These are phyloP conservation scores for Dasysyrphus albostriatus DNA, from an alignment of 2,888 invertebrate species.

Conservation along the genomic window DNA sequence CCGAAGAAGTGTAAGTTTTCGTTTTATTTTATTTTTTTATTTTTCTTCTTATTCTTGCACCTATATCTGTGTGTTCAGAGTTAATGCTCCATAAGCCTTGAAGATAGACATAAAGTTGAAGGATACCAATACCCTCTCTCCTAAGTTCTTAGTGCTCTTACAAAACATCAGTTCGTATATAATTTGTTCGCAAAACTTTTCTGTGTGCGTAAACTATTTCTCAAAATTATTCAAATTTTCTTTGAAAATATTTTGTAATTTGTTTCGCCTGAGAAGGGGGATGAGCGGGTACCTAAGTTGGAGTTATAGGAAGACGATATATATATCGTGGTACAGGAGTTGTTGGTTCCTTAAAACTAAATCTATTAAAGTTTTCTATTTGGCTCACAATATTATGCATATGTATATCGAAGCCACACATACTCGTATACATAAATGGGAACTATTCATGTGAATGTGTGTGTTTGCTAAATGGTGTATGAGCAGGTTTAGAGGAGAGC, in stretches of 20 bases:
- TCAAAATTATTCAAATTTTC: constrained; percentile 72
- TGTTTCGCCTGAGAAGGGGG: constrained; percentile 25
- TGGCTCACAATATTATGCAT: constrained; percentile 11
- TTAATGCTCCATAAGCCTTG: constrained; percentile 56
- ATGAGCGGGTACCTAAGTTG: background rate
- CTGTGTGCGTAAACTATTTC: constrained; percentile 55
- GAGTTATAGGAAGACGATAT: background rate
- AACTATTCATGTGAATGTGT: background rate
- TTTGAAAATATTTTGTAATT: constrained; percentile 71
- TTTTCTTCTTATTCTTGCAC: constrained; percentile 18
- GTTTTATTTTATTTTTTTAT: constrained; percentile 1
- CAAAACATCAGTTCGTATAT: background rate
- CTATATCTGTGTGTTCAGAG: constrained; percentile 30
- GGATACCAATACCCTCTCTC: constrained; percentile 34
- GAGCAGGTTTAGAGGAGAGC: background rate
- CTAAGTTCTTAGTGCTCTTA: background rate
- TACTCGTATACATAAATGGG: background rate
- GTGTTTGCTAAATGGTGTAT: background rate
- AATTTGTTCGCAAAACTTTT: constrained; percentile 34
- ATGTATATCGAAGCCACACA: background rate
- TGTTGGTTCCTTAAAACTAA: constrained; percentile 61
- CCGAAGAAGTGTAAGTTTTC: constrained; percentile 14
- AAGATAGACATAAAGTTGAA: constrained; percentile 61
- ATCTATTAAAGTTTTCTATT: constrained; percentile 71
- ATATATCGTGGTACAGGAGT: background rate